Evolutionary conservation across 1,140 invertebrate species (phyloP).

Genomic region (Trachymyrmex septentrionalis): DNA sequence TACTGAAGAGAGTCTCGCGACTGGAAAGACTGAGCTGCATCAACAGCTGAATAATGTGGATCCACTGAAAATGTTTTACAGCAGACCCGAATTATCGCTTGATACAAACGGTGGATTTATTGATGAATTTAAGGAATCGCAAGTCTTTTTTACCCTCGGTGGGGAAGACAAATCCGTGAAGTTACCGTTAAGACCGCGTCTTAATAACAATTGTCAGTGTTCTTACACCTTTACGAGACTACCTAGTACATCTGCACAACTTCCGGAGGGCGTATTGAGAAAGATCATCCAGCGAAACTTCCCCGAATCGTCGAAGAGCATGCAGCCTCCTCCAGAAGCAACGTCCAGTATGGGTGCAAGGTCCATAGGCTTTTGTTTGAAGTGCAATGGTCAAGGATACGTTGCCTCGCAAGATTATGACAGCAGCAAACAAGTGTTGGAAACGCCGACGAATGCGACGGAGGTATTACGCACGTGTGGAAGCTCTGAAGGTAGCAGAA

Average conservation of each 20-base stretch:
- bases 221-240: conserved; percentile 80
- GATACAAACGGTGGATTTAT: conserved; percentile 4
- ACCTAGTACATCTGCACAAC: conserved; percentile 82
- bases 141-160: conserved; percentile 92
- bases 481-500: conserved; percentile 70
- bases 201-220: conserved; percentile 79
- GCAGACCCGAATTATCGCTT: conserved; percentile 53
- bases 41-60: conserved; percentile 22
- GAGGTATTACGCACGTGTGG: conserved; percentile 81
- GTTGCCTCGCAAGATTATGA: conserved; percentile 72
- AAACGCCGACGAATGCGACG: conserved; percentile 83
- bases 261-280: conserved; percentile 80
- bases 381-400: conserved; percentile 77
- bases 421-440: conserved; percentile 77
- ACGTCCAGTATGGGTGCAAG: conserved; percentile 61
- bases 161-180: conserved; percentile 89
- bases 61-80: conserved; percentile 62
- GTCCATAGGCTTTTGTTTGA: conserved; percentile 75
- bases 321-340: conserved; percentile 70
- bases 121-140: conserved; percentile 67
- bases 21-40: conserved; percentile 69
- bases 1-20: conserved; percentile 71
- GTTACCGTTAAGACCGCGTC: conserved; percentile 54
- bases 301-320: conserved; percentile 83
- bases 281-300: conserved; percentile 84